Percentiles rank a stretch among this genome's conserved stretches.
Conservation (phyloP, 2,113 vertebrate genomes). For the Cynocephalus volans region DNA sequence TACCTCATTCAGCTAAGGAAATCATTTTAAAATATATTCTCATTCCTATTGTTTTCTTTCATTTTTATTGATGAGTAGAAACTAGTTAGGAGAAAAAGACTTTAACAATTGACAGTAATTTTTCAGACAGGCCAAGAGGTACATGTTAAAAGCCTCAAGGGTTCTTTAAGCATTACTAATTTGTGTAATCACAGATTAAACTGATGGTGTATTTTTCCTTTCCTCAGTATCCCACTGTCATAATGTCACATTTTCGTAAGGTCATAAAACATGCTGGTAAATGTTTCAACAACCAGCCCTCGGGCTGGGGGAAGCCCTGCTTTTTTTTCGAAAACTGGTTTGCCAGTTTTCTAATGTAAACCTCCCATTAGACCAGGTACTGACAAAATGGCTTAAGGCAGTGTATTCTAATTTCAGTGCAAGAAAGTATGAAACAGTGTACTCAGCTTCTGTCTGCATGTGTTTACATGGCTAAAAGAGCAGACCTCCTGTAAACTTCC, state of each 20-base stretch:
- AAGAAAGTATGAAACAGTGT: background rate
- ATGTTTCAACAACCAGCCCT: background rate
- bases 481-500: background rate
- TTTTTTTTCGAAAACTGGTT: background rate
- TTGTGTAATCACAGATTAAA: background rate
- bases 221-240: background rate
- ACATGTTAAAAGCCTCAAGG: background rate
- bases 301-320: too few species aligned
- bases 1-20: slow-evolving; percentile 49
- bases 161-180: background rate
- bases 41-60: slow-evolving; percentile 56
- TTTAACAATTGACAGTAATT: slow-evolving; percentile 23
- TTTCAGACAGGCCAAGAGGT: background rate
- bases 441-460: background rate
- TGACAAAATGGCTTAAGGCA: background rate
- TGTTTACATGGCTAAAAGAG: background rate
- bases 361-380: background rate
- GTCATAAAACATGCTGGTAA: background rate
- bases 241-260: background rate
- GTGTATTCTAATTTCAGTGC: background rate
- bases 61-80: slow-evolving; percentile 63
- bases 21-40: slow-evolving; percentile 24
- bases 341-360: background rate
- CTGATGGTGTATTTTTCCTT: background rate
- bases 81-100: slow-evolving; percentile 37